Evolutionary conservation across 2,888 invertebrate genomes (phyloP).

Genomic region (Caenorhabditis zanzibari): DNA sequence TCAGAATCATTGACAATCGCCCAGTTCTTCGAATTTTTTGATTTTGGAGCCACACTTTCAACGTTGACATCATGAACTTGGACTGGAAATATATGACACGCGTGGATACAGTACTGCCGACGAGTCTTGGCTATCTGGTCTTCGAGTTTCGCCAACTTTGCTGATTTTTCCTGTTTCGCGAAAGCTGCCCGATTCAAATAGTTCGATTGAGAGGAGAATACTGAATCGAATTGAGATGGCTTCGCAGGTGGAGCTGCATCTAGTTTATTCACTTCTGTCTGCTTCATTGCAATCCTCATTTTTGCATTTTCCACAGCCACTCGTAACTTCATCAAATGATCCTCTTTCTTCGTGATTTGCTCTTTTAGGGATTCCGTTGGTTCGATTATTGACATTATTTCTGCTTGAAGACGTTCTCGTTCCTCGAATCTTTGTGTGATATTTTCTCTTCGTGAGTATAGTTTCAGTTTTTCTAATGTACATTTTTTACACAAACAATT

Average conservation of each 20-base stretch:
- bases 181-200: not conserved
- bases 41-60: constrained; percentile 28
- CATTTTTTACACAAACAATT: constrained; percentile 68
- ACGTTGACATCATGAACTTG: constrained; percentile 44
- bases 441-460: constrained; percentile 64
- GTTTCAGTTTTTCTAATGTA: constrained; percentile 63
- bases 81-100: constrained; percentile 57
- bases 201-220: constrained; percentile 15
- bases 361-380: constrained; percentile 20
- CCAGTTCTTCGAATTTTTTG: constrained; percentile 52
- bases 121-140: constrained; percentile 42
- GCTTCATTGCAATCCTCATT: constrained; percentile 48
- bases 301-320: constrained; percentile 41
- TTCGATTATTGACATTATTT: constrained; percentile 16
- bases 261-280: constrained; percentile 22
- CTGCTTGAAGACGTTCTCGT: constrained; percentile 47
- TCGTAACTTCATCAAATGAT: constrained; percentile 28
- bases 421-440: constrained; percentile 38
- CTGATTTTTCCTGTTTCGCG: constrained; percentile 13
- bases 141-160: constrained; percentile 3
- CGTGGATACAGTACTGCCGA: constrained; percentile 24
- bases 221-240: constrained; percentile 28
- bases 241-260: constrained; percentile 3
- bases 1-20: constrained; percentile 56
- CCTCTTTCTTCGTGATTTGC: constrained; percentile 31